Conservation (phyloP, 1,140 invertebrate species). For the Berghia stephanieae region DNA sequence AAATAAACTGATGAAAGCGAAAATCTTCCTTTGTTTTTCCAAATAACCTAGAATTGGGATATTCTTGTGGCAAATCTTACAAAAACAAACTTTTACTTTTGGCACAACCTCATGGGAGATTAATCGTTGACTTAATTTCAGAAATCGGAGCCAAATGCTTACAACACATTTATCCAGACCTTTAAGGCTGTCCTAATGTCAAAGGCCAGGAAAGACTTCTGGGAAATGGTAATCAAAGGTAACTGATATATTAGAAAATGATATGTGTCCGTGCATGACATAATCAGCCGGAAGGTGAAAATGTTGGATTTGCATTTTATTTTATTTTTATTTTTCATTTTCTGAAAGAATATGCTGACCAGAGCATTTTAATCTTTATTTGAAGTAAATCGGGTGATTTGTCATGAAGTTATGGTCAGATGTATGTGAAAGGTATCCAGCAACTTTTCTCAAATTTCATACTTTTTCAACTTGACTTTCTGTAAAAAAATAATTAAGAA, state of each 20-base stretch:
- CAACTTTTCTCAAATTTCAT: no score
- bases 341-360: not conserved
- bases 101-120: not conserved
- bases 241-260: conserved; percentile 1
- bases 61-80: not conserved
- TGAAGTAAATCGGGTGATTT: no score
- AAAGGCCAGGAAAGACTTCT: conserved; percentile 53
- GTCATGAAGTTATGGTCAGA: no score
- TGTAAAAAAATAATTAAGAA: no score
- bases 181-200: conserved; percentile 49
- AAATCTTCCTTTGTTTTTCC: not conserved
- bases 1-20: not conserved
- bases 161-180: conserved; percentile 50
- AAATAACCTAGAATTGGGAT: not conserved
- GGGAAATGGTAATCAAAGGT: conserved; percentile 52
- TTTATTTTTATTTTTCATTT: conserved; percentile 6
- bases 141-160: conserved; percentile 48
- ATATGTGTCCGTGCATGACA: not conserved
- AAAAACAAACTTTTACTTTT: not conserved
- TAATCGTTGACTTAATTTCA: conserved; percentile 28
- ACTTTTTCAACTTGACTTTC: no score
- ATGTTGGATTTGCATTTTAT: not conserved
- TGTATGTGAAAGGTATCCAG: no score
- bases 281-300: no score
- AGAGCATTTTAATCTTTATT: no score